phyloP scores from a whole-genome alignment of 2,888 invertebrate species.

The Nomada lathburiana region DNA sequence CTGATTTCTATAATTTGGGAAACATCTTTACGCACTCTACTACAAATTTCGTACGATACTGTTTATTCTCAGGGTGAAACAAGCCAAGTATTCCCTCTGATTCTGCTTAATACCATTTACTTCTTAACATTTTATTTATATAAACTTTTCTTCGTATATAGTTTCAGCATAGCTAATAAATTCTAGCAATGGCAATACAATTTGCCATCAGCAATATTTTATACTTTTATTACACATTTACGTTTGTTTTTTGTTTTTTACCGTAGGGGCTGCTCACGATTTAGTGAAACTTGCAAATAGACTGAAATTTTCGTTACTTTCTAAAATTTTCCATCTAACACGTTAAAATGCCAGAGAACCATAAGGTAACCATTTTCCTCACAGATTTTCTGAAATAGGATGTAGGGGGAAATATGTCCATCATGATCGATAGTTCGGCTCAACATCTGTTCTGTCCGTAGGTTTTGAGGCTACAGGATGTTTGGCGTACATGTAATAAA shows the following conservation, averaged over 20 bases:
- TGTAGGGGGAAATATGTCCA: not conserved
- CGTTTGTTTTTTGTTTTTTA: constrained; percentile 51
- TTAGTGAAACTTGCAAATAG: constrained; percentile 14
- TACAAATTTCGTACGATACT: not conserved
- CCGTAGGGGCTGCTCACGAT: not conserved
- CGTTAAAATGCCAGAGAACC: constrained; percentile 64
- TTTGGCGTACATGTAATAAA: constrained; percentile 93
- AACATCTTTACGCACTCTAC: not conserved
- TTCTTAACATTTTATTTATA: not conserved
- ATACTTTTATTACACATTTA: not conserved
- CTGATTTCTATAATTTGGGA: not conserved
- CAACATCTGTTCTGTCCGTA: constrained; percentile 30
- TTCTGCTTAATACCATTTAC: not conserved
- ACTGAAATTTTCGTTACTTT: constrained; percentile 49
- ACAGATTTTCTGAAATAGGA: constrained; percentile 25
- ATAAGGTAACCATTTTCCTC: constrained; percentile 56
- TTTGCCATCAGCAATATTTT: not conserved
- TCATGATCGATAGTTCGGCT: not conserved
- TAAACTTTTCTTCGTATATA: not conserved
- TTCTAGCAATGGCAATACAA: not conserved
- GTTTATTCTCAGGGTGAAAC: not conserved
- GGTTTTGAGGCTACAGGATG: constrained; percentile 86
- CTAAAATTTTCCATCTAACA: not conserved
- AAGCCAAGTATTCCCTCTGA: constrained; percentile 2
- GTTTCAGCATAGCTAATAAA: not conserved